Evolutionary conservation across 2,797 vertebrate genomes (phyloP), one percentile per base, ranked within the genome.

Genomic region (Parambassis ranga): DNA sequence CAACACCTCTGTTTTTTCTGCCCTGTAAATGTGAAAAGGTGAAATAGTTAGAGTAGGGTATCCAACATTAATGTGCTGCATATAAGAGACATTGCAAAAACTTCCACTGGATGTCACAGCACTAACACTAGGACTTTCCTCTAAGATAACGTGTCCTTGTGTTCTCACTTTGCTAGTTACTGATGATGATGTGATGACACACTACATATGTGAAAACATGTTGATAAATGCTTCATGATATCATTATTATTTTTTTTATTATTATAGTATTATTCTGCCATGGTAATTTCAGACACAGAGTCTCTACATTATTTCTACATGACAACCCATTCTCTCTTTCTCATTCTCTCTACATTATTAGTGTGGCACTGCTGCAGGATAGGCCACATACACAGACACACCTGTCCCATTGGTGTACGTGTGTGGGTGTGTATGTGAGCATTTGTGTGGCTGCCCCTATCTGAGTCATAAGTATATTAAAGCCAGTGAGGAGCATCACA

Each of bases 1-100:
- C 75, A 99, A 62, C 78, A 98, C 96, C 86, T 98, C 97, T 0
- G 97, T 98, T 92, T 98, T 99, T 89, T 98, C 97, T 10, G 96
- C 97, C 71, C 92, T 93, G 83, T 69, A 71, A 83, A 71, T 38
- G 57, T 6, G 57, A 59, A 70, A 53, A 42, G 50, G 26, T 50
- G 23, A 44, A 74, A 70, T 8, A 3, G 49, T 80, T 49, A 81
- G 46, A 6, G 19, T 5, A 27, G 14, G 22, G 13, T n/a, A n/a
- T n/a, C n/a, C n/a, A n/a, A n/a, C n/a, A n/a, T n/a, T n/a, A n/a
- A n/a, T n/a, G n/a, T n/a, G n/a, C 3, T 16, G n/a, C 28, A 41
- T 26, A 20, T 10, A 10, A 18, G 5, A 20, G 52, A 20, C 27
- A 19, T 0, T 20, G 6, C 18, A 15, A n/a, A n/a, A n/a, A n/a